Percentiles rank a stretch among this genome's conserved stretches.
These are phyloP conservation scores for Dasyornis broadbenti DNA, from an alignment of 2,113 vertebrate species.

Conservation along the genomic window DNA sequence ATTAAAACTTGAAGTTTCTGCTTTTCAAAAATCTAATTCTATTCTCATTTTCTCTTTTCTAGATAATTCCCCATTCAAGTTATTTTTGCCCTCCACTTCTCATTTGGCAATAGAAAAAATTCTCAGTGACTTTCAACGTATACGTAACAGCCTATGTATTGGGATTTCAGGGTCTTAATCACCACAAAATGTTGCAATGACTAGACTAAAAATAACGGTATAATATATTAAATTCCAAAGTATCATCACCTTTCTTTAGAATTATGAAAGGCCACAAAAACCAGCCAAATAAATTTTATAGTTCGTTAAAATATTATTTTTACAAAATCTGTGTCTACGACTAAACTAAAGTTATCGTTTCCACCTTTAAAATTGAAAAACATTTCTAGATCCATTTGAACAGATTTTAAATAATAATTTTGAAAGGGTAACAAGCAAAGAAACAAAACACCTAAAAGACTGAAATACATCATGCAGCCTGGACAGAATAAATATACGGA, in stretches of 20 bases:
- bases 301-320: neutral
- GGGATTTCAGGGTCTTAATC: neutral
- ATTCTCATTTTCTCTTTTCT: neutral
- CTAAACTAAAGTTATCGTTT: neutral
- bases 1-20: neutral
- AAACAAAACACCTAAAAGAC: neutral
- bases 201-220: neutral
- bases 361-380: neutral
- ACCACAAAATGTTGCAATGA: neutral
- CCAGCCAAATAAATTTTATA: neutral
- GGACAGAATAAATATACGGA: neutral
- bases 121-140: neutral
- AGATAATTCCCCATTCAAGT: neutral
- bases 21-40: neutral
- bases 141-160: neutral
- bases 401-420: neutral
- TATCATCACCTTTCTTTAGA: neutral
- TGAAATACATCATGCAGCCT: neutral
- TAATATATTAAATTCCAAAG: neutral
- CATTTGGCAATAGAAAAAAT: neutral
- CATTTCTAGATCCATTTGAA: neutral
- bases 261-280: neutral
- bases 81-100: neutral
- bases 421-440: neutral
- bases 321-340: neutral